Conservation (phyloP, 2,113 vertebrate genomes). For the Arvicanthis niloticus region DNA sequence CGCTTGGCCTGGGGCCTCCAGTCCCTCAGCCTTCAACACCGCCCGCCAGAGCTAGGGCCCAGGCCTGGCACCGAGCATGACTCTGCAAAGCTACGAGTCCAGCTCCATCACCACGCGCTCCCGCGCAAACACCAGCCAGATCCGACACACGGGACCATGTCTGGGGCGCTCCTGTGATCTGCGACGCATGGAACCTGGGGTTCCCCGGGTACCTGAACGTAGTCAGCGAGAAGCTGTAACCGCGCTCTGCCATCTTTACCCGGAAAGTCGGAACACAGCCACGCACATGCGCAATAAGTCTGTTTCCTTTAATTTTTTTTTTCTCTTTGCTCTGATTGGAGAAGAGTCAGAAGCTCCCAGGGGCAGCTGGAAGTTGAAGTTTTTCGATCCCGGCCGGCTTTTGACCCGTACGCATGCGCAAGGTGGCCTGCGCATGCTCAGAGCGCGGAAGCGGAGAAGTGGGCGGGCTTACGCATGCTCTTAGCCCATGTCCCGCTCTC, state of each 20-base stretch:
- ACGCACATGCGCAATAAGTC: slow-evolving; percentile 58
- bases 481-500: no score
- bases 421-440: not conserved
- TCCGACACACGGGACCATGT: not conserved
- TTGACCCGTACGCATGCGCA: not conserved
- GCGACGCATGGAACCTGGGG: accelerated
- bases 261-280: not conserved
- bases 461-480: not conserved
- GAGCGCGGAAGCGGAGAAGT: not conserved
- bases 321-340: slow-evolving; percentile 70
- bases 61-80: slow-evolving; percentile 48
- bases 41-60: not conserved
- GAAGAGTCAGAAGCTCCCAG: accelerated
- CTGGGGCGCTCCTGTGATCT: not conserved
- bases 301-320: not conserved
- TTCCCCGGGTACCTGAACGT: slow-evolving; percentile 93
- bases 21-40: not conserved
- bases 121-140: not conserved
- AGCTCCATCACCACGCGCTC: not conserved
- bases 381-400: accelerated
- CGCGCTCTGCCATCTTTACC: slow-evolving; percentile 96
- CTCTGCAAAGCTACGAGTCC: slow-evolving; percentile 67
- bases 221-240: slow-evolving; percentile 98
- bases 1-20: no score
- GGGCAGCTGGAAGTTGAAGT: slow-evolving; percentile 66